Conservation (phyloP, 1,140 invertebrate species). For the Rhyacophila brunnea region DNA sequence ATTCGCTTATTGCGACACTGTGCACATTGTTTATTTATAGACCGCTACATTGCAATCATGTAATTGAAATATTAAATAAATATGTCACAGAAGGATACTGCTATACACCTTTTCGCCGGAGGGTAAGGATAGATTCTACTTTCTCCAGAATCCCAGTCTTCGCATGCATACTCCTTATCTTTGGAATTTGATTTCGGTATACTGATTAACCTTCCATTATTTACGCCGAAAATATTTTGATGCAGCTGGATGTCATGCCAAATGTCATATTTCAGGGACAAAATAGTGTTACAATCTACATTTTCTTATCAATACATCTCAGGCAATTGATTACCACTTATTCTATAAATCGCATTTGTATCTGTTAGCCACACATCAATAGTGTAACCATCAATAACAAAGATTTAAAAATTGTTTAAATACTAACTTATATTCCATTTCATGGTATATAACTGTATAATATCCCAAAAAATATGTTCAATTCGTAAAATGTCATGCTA, state of each 20-base stretch:
- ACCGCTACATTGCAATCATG: conserved; percentile 26
- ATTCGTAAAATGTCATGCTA: too few species aligned
- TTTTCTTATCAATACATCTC: not conserved
- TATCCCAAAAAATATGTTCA: too few species aligned
- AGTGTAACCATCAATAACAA: too few species aligned
- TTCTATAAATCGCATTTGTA: too few species aligned
- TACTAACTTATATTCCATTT: too few species aligned
- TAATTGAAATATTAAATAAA: conserved; percentile 26
- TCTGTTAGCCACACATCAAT: too few species aligned
- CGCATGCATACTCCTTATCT: conserved; percentile 36
- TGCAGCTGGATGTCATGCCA: conserved; percentile 20
- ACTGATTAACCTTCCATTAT: conserved; percentile 24
- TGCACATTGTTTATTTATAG: conserved; percentile 30
- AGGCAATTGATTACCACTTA: too few species aligned
- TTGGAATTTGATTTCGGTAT: conserved; percentile 28
- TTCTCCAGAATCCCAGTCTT: conserved; percentile 10
- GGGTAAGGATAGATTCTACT: conserved; percentile 62
- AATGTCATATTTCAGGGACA: conserved; percentile 24
- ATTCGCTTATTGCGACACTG: conserved; percentile 24
- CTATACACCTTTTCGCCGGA: conserved; percentile 84
- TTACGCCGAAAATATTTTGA: conserved; percentile 21
- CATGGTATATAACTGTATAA: too few species aligned
- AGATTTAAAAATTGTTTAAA: too few species aligned
- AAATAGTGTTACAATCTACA: conserved; percentile 3
- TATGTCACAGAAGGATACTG: conserved; percentile 75